Percentiles rank a stretch among this genome's conserved stretches.
Conservation (phyloP, 2,797 vertebrate genomes). For the Sebastes oblongus region DNA sequence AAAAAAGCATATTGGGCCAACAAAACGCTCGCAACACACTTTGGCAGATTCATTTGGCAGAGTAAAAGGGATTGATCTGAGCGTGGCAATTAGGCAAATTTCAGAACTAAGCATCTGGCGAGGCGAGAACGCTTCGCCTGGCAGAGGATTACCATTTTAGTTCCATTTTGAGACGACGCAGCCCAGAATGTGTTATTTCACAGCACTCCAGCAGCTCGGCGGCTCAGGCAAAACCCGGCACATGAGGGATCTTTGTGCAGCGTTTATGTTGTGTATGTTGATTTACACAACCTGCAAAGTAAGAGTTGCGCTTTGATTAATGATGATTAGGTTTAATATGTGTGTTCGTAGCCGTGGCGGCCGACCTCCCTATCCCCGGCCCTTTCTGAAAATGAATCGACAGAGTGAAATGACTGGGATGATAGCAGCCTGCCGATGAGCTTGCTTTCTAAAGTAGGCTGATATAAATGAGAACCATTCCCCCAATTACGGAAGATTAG, state of each 20-base stretch:
- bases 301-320: conserved; percentile 59
- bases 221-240: conserved; percentile 7
- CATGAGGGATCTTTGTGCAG: conserved; percentile 27
- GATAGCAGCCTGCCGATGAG: conserved; percentile 64
- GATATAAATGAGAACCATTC: conserved; percentile 76
- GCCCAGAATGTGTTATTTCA: conserved; percentile 70
- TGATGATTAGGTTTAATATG: conserved; percentile 55
- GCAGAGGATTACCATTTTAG: conserved; percentile 73
- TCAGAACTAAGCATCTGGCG: conserved; percentile 79
- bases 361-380: conserved; percentile 36
- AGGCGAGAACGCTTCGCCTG: conserved; percentile 72
- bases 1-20: conserved; percentile 61
- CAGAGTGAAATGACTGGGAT: conserved; percentile 47
- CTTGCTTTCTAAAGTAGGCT: conserved; percentile 69
- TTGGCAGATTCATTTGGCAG: conserved; percentile 71
- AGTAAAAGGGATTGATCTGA: conserved; percentile 74
- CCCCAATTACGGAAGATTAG: conserved; percentile 80
- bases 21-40: conserved; percentile 66
- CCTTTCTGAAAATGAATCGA: conserved; percentile 62
- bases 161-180: conserved; percentile 66
- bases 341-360: conserved; percentile 17
- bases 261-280: conserved; percentile 19
- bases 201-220: conserved; percentile 47
- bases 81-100: conserved; percentile 78
- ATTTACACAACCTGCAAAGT: conserved; percentile 39